phyloP scores from a whole-genome alignment of 2,113 vertebrate genomes.

The Nerophis lumbriciformis region DNA sequence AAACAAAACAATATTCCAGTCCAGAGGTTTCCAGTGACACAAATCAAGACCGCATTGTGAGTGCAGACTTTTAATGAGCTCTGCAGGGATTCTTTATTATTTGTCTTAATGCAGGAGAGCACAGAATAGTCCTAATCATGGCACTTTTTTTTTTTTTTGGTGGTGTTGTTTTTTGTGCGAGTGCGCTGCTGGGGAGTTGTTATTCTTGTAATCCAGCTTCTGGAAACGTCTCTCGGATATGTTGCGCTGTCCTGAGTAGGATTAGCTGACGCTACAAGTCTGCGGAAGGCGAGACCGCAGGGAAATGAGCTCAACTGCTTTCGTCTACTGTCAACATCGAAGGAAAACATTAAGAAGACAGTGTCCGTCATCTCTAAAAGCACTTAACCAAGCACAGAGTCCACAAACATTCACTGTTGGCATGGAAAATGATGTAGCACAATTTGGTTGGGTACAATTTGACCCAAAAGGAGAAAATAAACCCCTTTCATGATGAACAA shows the following conservation, averaged over 20 bases:
- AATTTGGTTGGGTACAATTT: too few species aligned
- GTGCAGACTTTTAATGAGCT: slow-evolving; percentile 18
- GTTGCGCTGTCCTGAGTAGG: slow-evolving; percentile 11
- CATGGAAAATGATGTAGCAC: too few species aligned
- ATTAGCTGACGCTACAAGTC: slow-evolving; percentile 47
- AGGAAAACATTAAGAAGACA: too few species aligned
- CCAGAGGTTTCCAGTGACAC: slow-evolving; percentile 25
- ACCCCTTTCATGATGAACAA: too few species aligned
- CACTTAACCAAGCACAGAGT: too few species aligned
- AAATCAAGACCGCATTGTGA: slow-evolving; percentile 15
- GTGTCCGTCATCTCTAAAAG: too few species aligned
- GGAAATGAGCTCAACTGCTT: slow-evolving; percentile 5
- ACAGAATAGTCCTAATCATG: slow-evolving; percentile 36
- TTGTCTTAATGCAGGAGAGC: slow-evolving; percentile 31
- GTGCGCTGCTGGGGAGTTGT: slow-evolving; percentile 40
- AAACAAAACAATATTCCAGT: slow-evolving; percentile 22
- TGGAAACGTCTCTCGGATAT: slow-evolving; percentile 7
- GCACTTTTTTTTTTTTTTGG: slow-evolving; percentile 39
- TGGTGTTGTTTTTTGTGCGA: slow-evolving; percentile 36
- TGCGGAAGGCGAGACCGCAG: slow-evolving; percentile 18
- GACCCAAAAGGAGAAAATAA: too few species aligned
- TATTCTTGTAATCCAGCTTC: slow-evolving; percentile 59
- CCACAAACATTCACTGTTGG: too few species aligned
- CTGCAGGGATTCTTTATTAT: slow-evolving; percentile 35
- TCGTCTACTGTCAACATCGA: too few species aligned